Percentiles rank a stretch among this genome's conserved stretches.
phyloP scores from a whole-genome alignment of 2,113 vertebrate species.

The Chrysochloris asiatica region DNA sequence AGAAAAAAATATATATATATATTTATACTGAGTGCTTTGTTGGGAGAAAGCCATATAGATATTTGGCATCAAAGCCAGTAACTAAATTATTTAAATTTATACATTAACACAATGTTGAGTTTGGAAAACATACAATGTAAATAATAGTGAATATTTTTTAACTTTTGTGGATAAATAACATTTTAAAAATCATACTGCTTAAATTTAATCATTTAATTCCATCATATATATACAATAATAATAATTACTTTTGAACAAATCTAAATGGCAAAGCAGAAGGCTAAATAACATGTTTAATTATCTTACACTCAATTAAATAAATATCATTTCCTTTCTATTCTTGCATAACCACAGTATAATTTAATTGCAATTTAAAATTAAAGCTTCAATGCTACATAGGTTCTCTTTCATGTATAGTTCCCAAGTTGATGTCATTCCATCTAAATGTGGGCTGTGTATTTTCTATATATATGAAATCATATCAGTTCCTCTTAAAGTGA shows the following conservation, averaged over 20 bases:
- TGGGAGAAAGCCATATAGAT: conserved; percentile 49
- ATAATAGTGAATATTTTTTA: background rate
- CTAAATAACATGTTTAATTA: conserved; percentile 16
- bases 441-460: background rate
- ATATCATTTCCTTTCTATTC: background rate
- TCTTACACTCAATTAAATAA: background rate
- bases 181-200: conserved; percentile 15
- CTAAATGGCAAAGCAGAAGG: background rate
- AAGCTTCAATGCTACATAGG: background rate
- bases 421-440: background rate
- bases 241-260: conserved; percentile 3
- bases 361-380: conserved; percentile 20
- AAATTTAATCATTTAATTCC: conserved; percentile 9
- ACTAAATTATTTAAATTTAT: conserved; percentile 26
- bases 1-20: no score
- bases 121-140: background rate
- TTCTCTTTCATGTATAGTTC: background rate
- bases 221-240: conserved; percentile 21
- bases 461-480: background rate
- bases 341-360: background rate
- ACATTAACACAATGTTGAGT: conserved; percentile 4
- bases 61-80: conserved; percentile 39
- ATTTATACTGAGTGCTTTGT: conserved; percentile 31
- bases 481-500: background rate
- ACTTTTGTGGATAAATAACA: background rate